Evolutionary conservation across 1,140 invertebrate genomes (phyloP).

Genomic region (Drosophila azteca): DNA sequence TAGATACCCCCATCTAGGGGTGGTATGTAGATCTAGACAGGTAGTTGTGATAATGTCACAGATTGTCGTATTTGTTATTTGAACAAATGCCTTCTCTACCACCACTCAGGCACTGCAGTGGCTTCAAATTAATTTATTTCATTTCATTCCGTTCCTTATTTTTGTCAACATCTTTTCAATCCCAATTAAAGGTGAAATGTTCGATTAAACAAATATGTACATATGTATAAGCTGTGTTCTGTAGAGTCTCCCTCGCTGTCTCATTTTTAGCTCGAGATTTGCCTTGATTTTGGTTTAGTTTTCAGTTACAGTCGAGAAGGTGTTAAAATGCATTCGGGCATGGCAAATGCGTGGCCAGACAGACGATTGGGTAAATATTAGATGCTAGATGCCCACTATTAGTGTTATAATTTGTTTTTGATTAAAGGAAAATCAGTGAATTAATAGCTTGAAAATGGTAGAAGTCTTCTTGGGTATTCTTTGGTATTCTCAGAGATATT

Average conservation of each 20-base stretch:
- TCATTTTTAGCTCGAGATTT: slow-evolving; percentile 12
- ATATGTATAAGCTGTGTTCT: background rate
- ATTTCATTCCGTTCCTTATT: slow-evolving; percentile 32
- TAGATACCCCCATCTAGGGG: slow-evolving; percentile 6
- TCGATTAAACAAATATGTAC: slow-evolving; percentile 27
- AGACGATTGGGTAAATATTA: slow-evolving; percentile 33
- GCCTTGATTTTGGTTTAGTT: slow-evolving; percentile 32
- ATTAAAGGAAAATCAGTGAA: no score
- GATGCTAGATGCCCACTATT: slow-evolving; percentile 12
- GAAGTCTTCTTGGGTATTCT: no score
- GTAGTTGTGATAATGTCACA: slow-evolving; percentile 46
- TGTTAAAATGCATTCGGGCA: slow-evolving; percentile 44
- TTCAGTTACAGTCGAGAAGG: slow-evolving; percentile 25
- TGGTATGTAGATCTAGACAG: slow-evolving; percentile 9
- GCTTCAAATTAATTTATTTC: slow-evolving; percentile 54
- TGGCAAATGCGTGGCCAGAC: slow-evolving; percentile 6
- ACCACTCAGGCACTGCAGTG: slow-evolving; percentile 67
- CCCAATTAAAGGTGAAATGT: slow-evolving; percentile 3
- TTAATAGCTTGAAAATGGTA: no score
- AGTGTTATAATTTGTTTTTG: slow-evolving; percentile 7
- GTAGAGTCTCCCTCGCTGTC: no score
- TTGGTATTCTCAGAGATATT: no score
- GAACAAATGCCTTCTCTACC: slow-evolving; percentile 41
- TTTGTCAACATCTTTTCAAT: slow-evolving; percentile 6
- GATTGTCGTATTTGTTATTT: slow-evolving; percentile 65